Conservation (phyloP, 64 coral and sea anemone genomes). For the Exaiptasia diaphana region DNA sequence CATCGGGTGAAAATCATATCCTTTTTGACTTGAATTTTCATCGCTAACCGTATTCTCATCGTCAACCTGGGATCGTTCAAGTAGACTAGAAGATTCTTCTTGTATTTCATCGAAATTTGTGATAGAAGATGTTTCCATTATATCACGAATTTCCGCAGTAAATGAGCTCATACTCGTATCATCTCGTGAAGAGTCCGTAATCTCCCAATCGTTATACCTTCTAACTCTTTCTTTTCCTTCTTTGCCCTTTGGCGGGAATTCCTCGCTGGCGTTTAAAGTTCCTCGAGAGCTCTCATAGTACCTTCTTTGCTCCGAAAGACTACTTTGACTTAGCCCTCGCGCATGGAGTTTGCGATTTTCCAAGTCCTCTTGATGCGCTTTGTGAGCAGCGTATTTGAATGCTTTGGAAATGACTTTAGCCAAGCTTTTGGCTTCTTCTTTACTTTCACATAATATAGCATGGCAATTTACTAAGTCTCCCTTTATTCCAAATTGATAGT, state of each 20-base stretch:
- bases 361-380: slow-evolving; percentile 78
- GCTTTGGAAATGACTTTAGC: slow-evolving; percentile 83
- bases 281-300: slow-evolving; percentile 57
- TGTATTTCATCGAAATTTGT: not conserved
- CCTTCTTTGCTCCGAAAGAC: slow-evolving; percentile 20
- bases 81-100: not conserved
- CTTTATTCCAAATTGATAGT: slow-evolving; percentile 85
- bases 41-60: not conserved
- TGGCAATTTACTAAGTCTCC: slow-evolving; percentile 80
- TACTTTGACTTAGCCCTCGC: slow-evolving; percentile 66
- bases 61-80: not conserved
- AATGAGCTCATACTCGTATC: slow-evolving; percentile 30
- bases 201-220: not conserved
- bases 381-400: slow-evolving; percentile 52
- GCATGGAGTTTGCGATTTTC: slow-evolving; percentile 66
- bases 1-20: not conserved
- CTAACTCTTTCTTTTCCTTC: slow-evolving; percentile 19
- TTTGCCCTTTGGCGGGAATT: slow-evolving; percentile 22
- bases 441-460: slow-evolving; percentile 64
- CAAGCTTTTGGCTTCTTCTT: slow-evolving; percentile 81
- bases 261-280: slow-evolving; percentile 35
- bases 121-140: slow-evolving; percentile 9
- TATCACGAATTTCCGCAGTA: slow-evolving; percentile 14
- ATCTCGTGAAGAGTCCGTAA: slow-evolving; percentile 18
- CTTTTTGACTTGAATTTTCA: not conserved